Percentiles rank a stretch among this genome's conserved stretches.
Conservation (phyloP, 2,113 vertebrate species). For the Zosterops hypoxanthus region DNA sequence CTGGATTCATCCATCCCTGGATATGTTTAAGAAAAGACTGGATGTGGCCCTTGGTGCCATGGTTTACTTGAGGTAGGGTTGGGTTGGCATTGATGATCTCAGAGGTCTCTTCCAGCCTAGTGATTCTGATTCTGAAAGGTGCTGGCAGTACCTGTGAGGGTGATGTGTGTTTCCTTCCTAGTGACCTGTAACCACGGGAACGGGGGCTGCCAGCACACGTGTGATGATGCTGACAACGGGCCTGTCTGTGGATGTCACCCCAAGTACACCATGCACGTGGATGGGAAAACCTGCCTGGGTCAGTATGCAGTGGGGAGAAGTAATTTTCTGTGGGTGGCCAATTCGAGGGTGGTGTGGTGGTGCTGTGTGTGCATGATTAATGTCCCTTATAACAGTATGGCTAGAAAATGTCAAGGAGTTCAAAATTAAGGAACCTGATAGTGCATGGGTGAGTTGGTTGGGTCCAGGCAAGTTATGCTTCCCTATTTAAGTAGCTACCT, state of each 20-base stretch:
- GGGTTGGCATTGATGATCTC: no score
- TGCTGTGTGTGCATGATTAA: background rate
- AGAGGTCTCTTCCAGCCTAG: no score
- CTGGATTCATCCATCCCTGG: no score
- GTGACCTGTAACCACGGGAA: constrained; percentile 98
- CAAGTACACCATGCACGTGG: constrained; percentile 85
- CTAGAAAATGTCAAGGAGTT: background rate
- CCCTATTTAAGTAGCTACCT: background rate
- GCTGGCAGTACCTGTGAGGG: constrained; percentile 19
- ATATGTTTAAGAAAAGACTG: no score
- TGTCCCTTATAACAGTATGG: background rate
- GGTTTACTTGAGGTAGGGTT: no score
- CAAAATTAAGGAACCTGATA: background rate
- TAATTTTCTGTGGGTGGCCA: background rate
- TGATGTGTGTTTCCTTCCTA: constrained; percentile 58
- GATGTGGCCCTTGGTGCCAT: no score
- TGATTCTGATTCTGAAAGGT: background rate
- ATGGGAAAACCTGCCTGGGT: constrained; percentile 92
- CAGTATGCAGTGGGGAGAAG: constrained; percentile 54
- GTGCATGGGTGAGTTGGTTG: background rate
- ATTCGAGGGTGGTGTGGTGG: background rate
- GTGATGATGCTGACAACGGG: constrained; percentile 89
- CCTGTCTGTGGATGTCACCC: constrained; percentile 91
- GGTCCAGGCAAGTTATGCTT: background rate
- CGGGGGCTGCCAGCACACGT: constrained; percentile 94